Evolutionary conservation across 2,113 vertebrate species (phyloP).

Genomic region (Plestiodon gilberti): DNA sequence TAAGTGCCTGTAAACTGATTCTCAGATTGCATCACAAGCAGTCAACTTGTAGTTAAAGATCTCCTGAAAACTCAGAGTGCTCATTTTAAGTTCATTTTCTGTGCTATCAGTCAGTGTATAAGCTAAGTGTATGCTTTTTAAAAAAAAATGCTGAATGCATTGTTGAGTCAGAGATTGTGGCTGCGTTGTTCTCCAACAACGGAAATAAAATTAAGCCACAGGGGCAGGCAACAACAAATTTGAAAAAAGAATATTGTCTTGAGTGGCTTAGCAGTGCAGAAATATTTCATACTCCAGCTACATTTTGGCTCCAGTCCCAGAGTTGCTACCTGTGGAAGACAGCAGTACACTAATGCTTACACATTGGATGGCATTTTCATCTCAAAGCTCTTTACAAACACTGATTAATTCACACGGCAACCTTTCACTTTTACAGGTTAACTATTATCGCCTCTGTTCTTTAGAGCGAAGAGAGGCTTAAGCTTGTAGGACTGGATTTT

Average conservation of each 20-base stretch:
- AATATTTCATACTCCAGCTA: neutral
- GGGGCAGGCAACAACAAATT: conserved; percentile 29
- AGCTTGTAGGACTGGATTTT: neutral
- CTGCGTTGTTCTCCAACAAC: conserved; percentile 49
- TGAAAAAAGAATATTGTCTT: conserved; percentile 30
- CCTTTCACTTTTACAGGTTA: neutral
- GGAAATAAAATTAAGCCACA: conserved; percentile 44
- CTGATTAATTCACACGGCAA: conserved; percentile 21
- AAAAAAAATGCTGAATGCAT: conserved; percentile 44
- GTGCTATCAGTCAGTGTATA: conserved; percentile 45
- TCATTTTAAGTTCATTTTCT: conserved; percentile 37
- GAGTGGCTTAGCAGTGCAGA: conserved; percentile 35
- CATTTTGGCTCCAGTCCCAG: conserved; percentile 38
- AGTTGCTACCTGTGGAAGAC: conserved; percentile 14
- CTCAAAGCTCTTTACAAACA: conserved; percentile 25
- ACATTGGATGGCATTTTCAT: conserved; percentile 36
- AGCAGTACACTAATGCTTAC: neutral
- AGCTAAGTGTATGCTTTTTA: conserved; percentile 40
- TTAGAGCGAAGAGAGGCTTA: neutral
- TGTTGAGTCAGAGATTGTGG: conserved; percentile 43
- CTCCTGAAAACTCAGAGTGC: conserved; percentile 40
- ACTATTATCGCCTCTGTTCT: conserved; percentile 16
- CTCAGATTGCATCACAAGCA: neutral
- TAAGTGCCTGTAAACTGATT: neutral
- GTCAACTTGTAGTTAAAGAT: neutral